These are phyloP conservation scores for Nomada ruficornis DNA, from an alignment of 2,888 invertebrate species.

Conservation along the genomic window DNA sequence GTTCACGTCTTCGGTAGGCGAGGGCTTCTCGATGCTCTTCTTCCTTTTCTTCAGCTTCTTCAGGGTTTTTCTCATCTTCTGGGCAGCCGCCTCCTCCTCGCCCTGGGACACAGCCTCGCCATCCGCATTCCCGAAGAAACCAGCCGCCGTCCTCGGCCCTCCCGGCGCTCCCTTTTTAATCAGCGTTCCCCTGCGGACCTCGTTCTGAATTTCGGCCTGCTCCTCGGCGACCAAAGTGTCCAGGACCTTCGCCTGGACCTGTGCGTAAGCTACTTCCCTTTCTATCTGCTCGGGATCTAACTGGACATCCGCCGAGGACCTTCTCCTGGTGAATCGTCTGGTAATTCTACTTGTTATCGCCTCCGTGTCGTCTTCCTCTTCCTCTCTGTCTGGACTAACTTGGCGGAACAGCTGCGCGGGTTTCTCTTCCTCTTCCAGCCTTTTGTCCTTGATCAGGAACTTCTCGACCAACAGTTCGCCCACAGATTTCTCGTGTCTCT, in stretches of 20 bases:
- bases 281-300: slow-evolving; percentile 79
- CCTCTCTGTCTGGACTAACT: slow-evolving; percentile 61
- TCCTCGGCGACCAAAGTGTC: slow-evolving; percentile 82
- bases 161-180: slow-evolving; percentile 60
- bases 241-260: slow-evolving; percentile 80
- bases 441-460: slow-evolving; percentile 88
- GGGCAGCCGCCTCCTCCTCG: slow-evolving; percentile 52
- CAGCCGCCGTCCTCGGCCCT: slow-evolving; percentile 2
- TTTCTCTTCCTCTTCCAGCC: slow-evolving; percentile 77
- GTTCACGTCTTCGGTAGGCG: slow-evolving; percentile 29
- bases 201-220: slow-evolving; percentile 81
- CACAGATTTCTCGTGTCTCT: slow-evolving; percentile 87
- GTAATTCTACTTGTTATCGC: slow-evolving; percentile 78
- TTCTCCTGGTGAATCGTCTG: slow-evolving; percentile 79
- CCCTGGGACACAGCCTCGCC: slow-evolving; percentile 43
- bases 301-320: slow-evolving; percentile 80
- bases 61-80: slow-evolving; percentile 53
- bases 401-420: slow-evolving; percentile 70
- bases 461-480: slow-evolving; percentile 92
- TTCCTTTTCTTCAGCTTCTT: slow-evolving; percentile 67
- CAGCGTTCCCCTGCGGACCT: slow-evolving; percentile 76
- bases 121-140: slow-evolving; percentile 36
- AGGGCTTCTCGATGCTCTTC: slow-evolving; percentile 55
- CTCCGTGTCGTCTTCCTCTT: slow-evolving; percentile 39
- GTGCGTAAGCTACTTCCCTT: slow-evolving; percentile 78